These are phyloP conservation scores for Pao palembangensis DNA, from an alignment of 2,113 vertebrate genomes.

Conservation along the genomic window DNA sequence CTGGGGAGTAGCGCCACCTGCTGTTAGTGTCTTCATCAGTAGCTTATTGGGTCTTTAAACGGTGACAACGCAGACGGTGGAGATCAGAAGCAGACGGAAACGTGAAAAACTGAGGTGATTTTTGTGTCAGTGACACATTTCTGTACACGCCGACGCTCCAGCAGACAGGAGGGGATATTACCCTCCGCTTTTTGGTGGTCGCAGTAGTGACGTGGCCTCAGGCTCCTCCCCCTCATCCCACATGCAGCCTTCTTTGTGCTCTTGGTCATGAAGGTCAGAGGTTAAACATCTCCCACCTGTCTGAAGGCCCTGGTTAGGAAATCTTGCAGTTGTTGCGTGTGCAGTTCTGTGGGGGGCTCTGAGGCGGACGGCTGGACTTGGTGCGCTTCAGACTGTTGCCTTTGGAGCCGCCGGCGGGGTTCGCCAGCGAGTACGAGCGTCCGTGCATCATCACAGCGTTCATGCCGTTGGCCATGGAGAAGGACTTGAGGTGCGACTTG, in stretches of 20 bases:
- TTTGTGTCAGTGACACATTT: slow-evolving; percentile 14
- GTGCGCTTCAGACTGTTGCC: slow-evolving; percentile 95
- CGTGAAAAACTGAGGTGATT: slow-evolving; percentile 6
- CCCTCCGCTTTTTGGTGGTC: neutral
- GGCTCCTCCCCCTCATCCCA: neutral
- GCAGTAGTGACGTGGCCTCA: slow-evolving; percentile 9
- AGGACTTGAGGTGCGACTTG: slow-evolving; percentile 98
- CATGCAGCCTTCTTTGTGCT: too few relatives aligned
- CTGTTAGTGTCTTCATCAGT: slow-evolving; percentile 34
- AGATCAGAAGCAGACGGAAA: neutral
- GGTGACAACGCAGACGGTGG: slow-evolving; percentile 1
- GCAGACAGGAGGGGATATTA: neutral
- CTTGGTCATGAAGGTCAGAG: neutral
- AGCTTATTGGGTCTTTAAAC: slow-evolving; percentile 43
- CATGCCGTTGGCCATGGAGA: slow-evolving; percentile 99
- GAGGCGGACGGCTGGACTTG: slow-evolving; percentile 90
- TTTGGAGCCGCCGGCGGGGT: slow-evolving; percentile 83
- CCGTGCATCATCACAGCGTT: slow-evolving; percentile 99
- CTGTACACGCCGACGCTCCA: slow-evolving; percentile 38
- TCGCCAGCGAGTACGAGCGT: slow-evolving; percentile 93
- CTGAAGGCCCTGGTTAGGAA: slow-evolving; percentile 73
- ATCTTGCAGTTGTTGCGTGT: slow-evolving; percentile 98
- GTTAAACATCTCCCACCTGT: neutral
- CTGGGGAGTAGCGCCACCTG: neutral
- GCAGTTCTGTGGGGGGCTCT: slow-evolving; percentile 98